Percentiles rank a stretch among this genome's conserved stretches.
Evolutionary conservation across 92 coral and sea anemone genomes (phyloP).

Genomic region (Pocillopora meandrina): DNA sequence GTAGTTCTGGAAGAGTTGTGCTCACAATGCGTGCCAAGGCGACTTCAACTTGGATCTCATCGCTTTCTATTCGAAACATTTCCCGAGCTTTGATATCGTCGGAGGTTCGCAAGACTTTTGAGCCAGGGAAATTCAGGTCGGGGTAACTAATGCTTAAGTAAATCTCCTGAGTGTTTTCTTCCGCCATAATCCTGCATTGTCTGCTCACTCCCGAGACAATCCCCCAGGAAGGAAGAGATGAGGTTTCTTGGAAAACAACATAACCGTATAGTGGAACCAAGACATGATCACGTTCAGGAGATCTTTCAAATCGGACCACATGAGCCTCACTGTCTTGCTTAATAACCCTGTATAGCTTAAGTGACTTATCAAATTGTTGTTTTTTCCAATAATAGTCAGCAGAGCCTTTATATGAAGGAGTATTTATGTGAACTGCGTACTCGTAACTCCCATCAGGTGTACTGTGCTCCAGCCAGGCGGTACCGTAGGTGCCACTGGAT

Average conservation of each 20-base stretch:
- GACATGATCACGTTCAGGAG: too few relatives aligned
- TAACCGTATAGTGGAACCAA: slow-evolving; percentile 9
- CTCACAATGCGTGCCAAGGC: background rate
- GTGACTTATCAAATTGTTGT: background rate
- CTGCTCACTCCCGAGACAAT: slow-evolving; percentile 25
- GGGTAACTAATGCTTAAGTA: slow-evolving; percentile 48
- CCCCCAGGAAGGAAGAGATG: background rate
- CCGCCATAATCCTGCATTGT: slow-evolving; percentile 25
- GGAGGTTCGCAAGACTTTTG: slow-evolving; percentile 2
- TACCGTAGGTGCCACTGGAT: slow-evolving; percentile 45
- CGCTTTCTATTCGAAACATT: slow-evolving; percentile 26
- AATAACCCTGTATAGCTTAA: slow-evolving; percentile 24
- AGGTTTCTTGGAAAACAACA: background rate
- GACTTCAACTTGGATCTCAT: background rate
- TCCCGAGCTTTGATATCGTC: slow-evolving; percentile 24
- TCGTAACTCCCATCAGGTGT: slow-evolving; percentile 14
- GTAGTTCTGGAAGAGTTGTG: background rate
- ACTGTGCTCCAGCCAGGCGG: slow-evolving; percentile 65
- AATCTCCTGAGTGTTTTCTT: background rate
- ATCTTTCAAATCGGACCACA: too few relatives aligned
- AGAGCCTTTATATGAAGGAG: slow-evolving; percentile 3
- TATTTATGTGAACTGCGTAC: slow-evolving; percentile 42
- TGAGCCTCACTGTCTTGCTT: slow-evolving; percentile 21
- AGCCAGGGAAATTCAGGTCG: slow-evolving; percentile 37
- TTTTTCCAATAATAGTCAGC: slow-evolving; percentile 13